Base-by-base conservation (phyloP, 2,888 invertebrate genomes). In the Cheilosia grossa region DNA sequence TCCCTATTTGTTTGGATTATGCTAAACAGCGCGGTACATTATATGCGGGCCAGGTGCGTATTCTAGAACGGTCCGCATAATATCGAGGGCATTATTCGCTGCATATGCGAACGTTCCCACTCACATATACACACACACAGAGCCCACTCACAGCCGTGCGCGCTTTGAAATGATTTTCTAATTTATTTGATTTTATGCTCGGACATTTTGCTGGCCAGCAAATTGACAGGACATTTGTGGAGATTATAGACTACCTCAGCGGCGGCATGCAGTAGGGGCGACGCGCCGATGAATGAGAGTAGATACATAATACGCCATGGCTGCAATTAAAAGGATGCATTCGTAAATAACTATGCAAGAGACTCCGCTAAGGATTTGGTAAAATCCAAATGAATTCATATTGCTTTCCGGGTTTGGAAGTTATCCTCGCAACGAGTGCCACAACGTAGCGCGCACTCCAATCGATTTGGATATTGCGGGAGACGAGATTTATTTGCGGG, bases 141-240 rank as follows among this genome's bases (percentile, higher is more conserved):
- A 53, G 59, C 30, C 7, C 51, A 56, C 67, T 5, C 6, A 27
- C 5, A 80, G 59, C 30, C 7, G 30, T 30, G 9, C 2, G 37
- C 37, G 37, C 37, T 37, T 51, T n/a, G 58, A 59, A 74, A 69
- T 81, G 54, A 81, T 81, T 81, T 75, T 75, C 64, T 82, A 82
- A 82, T 82, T 82, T 82, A 79, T 82, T 79, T 79, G 82, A 73
- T 82, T 82, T 79, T 82, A 82, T 82, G 82, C 82, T 67, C 73
- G 73, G 73, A 73, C 82, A 82, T 79, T 82, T 78, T 73, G 79
- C 67, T 79, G 59, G 72, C 79, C 67, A 73, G 72, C 82, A 82
- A 79, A 79, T 82, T 82, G 82, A 82, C 82, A 82, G 73, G 72
- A 79, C 67, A 73, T 82, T 82, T 82, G 82, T 73, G 56, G 54